Evolutionary conservation across 1,140 invertebrate species (phyloP).

Genomic region (Conus ventricosus): DNA sequence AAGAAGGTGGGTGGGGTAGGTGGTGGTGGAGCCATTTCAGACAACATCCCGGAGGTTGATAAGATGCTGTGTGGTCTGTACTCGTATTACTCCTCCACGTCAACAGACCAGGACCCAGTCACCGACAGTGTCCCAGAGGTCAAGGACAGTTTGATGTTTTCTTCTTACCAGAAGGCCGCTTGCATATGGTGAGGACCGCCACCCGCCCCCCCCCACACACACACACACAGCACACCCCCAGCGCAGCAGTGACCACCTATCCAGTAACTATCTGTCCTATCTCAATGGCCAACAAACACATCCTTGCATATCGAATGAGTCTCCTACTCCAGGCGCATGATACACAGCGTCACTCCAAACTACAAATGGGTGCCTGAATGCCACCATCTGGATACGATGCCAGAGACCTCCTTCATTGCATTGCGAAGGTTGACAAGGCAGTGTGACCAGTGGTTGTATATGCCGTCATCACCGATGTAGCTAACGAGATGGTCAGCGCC

Average conservation of each 20-base stretch:
- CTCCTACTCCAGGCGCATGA: background rate
- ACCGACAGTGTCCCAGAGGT: background rate
- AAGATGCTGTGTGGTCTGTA: background rate
- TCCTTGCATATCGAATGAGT: background rate
- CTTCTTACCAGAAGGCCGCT: slow-evolving; percentile 3
- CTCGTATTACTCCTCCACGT: background rate
- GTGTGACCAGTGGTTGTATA: background rate
- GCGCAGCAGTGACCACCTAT: background rate
- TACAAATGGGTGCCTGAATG: background rate
- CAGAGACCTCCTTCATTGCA: background rate
- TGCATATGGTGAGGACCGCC: background rate
- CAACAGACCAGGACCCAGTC: background rate
- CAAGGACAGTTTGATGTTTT: background rate
- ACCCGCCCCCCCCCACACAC: too few relatives aligned
- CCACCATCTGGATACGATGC: background rate
- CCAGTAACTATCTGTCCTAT: background rate
- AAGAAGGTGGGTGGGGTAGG: too few relatives aligned
- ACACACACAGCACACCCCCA: too few relatives aligned
- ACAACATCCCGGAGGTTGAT: background rate
- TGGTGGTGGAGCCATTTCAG: too few relatives aligned
- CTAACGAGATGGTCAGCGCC: background rate
- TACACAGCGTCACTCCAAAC: background rate
- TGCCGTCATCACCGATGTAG: background rate
- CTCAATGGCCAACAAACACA: background rate
- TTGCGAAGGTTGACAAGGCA: background rate